Evolutionary conservation across 2,113 vertebrate species (phyloP).

Genomic region (Corydoras sp.): DNA sequence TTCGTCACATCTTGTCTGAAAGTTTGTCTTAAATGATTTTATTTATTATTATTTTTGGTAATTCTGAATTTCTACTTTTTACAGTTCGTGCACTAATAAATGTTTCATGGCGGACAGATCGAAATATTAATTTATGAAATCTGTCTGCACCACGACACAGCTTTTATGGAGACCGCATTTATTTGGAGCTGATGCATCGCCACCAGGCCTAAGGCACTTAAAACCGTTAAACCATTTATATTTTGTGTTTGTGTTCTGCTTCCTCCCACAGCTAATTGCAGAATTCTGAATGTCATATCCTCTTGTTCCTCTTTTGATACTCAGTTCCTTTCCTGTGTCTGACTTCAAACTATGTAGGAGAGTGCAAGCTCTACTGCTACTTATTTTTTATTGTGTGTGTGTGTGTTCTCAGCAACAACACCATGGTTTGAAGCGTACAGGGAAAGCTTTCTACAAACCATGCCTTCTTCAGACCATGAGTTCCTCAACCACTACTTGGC

Average conservation of each 20-base stretch:
- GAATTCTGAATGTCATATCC: neutral
- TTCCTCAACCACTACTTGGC: slow-evolving; percentile 96
- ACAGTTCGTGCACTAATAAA: too few relatives aligned
- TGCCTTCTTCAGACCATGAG: slow-evolving; percentile 93
- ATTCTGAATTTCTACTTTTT: too few relatives aligned
- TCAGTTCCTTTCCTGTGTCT: slow-evolving; percentile 7
- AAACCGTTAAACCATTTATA: neutral
- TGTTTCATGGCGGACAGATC: too few relatives aligned
- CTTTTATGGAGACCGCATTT: too few relatives aligned
- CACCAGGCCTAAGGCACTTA: neutral
- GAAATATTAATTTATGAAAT: too few relatives aligned
- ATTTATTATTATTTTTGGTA: too few relatives aligned
- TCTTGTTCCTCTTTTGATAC: slow-evolving; percentile 1
- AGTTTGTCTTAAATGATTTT: too few relatives aligned
- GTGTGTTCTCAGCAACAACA: slow-evolving; percentile 81
- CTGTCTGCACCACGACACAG: too few relatives aligned
- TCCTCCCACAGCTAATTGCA: neutral
- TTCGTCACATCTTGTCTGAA: too few relatives aligned
- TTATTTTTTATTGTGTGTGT: slow-evolving; percentile 13
- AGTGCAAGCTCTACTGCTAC: neutral
- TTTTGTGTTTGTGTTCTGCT: neutral
- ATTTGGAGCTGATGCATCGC: too few relatives aligned
- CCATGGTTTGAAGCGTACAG: slow-evolving; percentile 97
- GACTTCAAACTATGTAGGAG: neutral
- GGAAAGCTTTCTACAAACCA: slow-evolving; percentile 91